Evolutionary conservation across 2,888 invertebrate genomes (phyloP), one percentile per base, ranked within the genome.

Genomic region (Catocala sponsa): DNA sequence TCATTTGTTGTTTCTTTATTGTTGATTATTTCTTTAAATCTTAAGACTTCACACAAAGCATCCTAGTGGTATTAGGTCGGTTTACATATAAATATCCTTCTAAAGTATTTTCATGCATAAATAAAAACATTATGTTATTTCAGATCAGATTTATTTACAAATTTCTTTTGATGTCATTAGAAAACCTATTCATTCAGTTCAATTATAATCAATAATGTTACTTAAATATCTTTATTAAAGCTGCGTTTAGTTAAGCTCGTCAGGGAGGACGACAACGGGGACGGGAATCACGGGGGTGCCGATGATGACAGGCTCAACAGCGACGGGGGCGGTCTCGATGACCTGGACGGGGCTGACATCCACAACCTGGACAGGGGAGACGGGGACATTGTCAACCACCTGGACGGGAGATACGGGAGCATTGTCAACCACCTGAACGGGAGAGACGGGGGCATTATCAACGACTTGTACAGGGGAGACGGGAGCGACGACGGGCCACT

Each of bases 201-300:
- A 25, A 25, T 25, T 25, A 25, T 25, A 25, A 25, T 25, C 25
- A 25, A 25, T 25, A 25, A 25, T 2, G 25, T 25, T 4, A 25
- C 25, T 25, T 25, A 25, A 4, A 38, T 38, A 7, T 9, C 35
- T 38, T 38, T 38, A 6, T 38, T 38, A 38, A 38, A 25, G 25
- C 2, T 25, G 2, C 1, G 9, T 33, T 81, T 70, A 78, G 76
- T 80, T 78, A 12, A 78, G 78, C 4, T 57, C 54, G 0, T 68
- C 80, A 32, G 78, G 80, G 50, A 76, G 68, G n/a, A 65, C 49
- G 58, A 81, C 69, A 4, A 68, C 81, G 60, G 81, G 71, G 5
- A 59, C 38, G 47, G 80, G 75, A 53, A 78, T 9, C 61, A 71
- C 32, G 63, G 78, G 74, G 44, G 67, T 63, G 1, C 65, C 76